phyloP scores from a whole-genome alignment of 1,140 invertebrate genomes.

The Rhopalosiphum maidis region DNA sequence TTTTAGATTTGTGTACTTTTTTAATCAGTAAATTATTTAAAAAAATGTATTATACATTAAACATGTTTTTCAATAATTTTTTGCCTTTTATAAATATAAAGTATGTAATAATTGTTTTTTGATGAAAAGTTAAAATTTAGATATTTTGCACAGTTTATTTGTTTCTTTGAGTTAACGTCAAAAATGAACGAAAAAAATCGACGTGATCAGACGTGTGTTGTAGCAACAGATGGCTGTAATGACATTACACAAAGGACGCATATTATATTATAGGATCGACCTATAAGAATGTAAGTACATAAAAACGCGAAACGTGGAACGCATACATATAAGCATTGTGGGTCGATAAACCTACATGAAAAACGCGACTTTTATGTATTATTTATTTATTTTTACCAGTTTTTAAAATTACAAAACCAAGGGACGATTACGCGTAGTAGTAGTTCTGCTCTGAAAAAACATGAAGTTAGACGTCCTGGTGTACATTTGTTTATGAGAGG shows the following conservation, averaged over 20 bases:
- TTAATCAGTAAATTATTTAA: too few species aligned
- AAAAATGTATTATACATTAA: neutral
- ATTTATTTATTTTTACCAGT: slow-evolving; percentile 2
- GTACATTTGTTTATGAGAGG: neutral
- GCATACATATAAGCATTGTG: neutral
- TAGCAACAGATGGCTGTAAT: slow-evolving; percentile 47
- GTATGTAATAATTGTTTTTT: neutral
- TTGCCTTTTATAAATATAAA: neutral
- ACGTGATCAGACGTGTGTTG: neutral
- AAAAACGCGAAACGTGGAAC: slow-evolving; percentile 12
- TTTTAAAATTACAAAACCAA: slow-evolving; percentile 6
- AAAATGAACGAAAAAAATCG: neutral
- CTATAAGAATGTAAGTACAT: slow-evolving; percentile 3
- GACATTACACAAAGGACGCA: neutral
- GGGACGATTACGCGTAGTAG: neutral
- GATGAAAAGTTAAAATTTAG: neutral
- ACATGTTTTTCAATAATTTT: neutral
- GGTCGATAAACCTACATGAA: slow-evolving; percentile 34
- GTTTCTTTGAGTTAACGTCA: neutral
- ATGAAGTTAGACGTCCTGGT: too few species aligned
- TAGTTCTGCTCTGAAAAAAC: neutral
- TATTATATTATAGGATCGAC: slow-evolving; percentile 18
- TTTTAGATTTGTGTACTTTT: neutral
- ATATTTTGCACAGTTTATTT: neutral
- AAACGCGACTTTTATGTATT: neutral